Percentiles rank a stretch among this genome's conserved stretches.
These are phyloP conservation scores for Amiota mariae DNA, from an alignment of 2,888 invertebrate species.

Conservation along the genomic window DNA sequence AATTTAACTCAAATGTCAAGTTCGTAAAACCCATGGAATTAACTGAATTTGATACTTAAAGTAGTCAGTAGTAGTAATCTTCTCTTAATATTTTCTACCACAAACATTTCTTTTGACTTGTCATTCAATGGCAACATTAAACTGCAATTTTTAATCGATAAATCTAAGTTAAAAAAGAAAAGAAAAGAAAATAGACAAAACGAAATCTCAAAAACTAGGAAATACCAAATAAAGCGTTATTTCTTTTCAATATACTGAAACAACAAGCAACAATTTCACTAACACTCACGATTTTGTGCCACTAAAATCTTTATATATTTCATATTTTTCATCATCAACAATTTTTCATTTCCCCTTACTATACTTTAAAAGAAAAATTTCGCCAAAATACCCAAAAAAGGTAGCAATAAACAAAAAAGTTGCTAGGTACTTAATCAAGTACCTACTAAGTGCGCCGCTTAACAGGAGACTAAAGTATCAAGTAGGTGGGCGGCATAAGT, in stretches of 20 bases:
- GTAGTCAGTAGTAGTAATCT: background rate
- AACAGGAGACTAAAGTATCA: too few species aligned
- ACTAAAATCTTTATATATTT: too few species aligned
- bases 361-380: too few species aligned
- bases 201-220: constrained; percentile 1
- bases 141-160: background rate
- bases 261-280: constrained; percentile 29
- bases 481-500: too few species aligned
- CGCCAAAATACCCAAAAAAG: background rate
- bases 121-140: constrained; percentile 18
- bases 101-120: constrained; percentile 17
- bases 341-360: too few species aligned
- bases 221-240: too few species aligned
- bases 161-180: background rate
- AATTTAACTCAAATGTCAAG: constrained; percentile 63
- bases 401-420: background rate
- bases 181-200: background rate
- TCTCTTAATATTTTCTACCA: background rate
- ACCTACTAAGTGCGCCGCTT: too few species aligned
- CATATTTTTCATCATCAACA: too few species aligned
- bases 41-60: too few species aligned
- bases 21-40: constrained; percentile 33
- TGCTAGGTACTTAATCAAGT: background rate
- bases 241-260: too few species aligned
- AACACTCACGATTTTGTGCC: constrained; percentile 56